A percentile compares a stretch with the other conserved stretches of the same genome.
Evolutionary conservation across 2,888 invertebrate species (phyloP).

Genomic region (Drosophila ustulata): DNA sequence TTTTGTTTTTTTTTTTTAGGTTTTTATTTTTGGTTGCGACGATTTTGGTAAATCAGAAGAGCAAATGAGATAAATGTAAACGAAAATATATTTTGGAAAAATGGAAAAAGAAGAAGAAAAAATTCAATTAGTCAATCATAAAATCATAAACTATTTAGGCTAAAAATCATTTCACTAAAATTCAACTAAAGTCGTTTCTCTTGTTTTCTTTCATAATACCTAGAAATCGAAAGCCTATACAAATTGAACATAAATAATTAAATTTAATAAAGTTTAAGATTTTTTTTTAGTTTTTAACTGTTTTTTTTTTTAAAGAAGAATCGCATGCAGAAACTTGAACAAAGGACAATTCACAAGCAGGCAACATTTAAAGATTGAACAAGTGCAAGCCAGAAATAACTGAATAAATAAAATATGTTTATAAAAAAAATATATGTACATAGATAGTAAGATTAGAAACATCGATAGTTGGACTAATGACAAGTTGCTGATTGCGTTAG

Average conservation of each 20-base stretch:
- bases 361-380: slow-evolving; percentile 51
- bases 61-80: slow-evolving; percentile 47
- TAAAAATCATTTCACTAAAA: slow-evolving; percentile 52
- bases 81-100: slow-evolving; percentile 48
- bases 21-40: slow-evolving; percentile 22
- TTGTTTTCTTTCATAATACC: slow-evolving; percentile 12
- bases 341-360: slow-evolving; percentile 45
- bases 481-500: slow-evolving; percentile 55
- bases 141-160: slow-evolving; percentile 45
- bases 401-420: not conserved
- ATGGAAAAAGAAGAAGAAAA: slow-evolving; percentile 33
- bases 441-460: slow-evolving; percentile 14
- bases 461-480: slow-evolving; percentile 32
- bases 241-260: slow-evolving; percentile 23
- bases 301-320: slow-evolving; percentile 1
- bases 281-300: slow-evolving; percentile 4
- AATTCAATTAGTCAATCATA: slow-evolving; percentile 64
- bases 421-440: not conserved
- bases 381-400: slow-evolving; percentile 36
- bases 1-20: slow-evolving; percentile 33
- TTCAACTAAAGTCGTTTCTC: slow-evolving; percentile 35
- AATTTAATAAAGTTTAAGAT: slow-evolving; percentile 18
- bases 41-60: slow-evolving; percentile 42
- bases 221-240: slow-evolving; percentile 30
- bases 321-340: slow-evolving; percentile 43